These are phyloP conservation scores for Oncorhynchus gorbuscha DNA, from an alignment of 2,113 vertebrate genomes.

Conservation along the genomic window DNA sequence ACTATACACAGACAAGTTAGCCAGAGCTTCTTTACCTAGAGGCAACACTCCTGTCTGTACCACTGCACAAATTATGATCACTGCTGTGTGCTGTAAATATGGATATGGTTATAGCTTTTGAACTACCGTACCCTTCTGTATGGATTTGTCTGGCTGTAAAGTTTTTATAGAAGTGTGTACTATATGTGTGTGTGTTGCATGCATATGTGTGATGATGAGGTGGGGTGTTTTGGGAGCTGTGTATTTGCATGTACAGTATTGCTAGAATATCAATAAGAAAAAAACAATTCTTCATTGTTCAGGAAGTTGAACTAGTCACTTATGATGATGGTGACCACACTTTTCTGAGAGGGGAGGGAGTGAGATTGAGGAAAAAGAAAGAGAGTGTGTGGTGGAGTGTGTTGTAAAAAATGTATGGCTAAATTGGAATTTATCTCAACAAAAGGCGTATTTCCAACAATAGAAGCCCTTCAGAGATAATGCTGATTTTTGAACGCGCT, in stretches of 20 bases:
- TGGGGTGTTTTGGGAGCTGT: constrained; percentile 7
- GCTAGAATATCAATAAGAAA: constrained; percentile 48
- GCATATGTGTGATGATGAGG: background rate
- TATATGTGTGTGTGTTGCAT: constrained; percentile 4
- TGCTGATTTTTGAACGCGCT: constrained; percentile 45
- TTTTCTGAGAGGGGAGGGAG: constrained; percentile 35
- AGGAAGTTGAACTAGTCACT: constrained; percentile 60
- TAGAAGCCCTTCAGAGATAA: constrained; percentile 45
- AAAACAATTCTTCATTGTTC: constrained; percentile 46
- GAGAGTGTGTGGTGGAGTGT: constrained; percentile 35
- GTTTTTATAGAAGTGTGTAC: constrained; percentile 27
- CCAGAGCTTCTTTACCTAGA: constrained; percentile 40
- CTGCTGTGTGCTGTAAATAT: constrained; percentile 51
- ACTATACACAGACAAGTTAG: constrained; percentile 28
- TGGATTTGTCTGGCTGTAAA: background rate
- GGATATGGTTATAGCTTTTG: constrained; percentile 56
- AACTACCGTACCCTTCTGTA: constrained; percentile 34
- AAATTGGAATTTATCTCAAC: constrained; percentile 46
- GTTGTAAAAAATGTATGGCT: constrained; percentile 51
- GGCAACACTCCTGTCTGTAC: constrained; percentile 40
- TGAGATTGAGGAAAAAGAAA: constrained; percentile 4
- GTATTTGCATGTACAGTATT: constrained; percentile 43
- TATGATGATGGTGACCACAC: constrained; percentile 60
- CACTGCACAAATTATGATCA: constrained; percentile 50
- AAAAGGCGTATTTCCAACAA: constrained; percentile 38